Evolutionary conservation across 2,113 vertebrate genomes (phyloP), one percentile per base, ranked within the genome.

Genomic region (Meleagris gallopavo): DNA sequence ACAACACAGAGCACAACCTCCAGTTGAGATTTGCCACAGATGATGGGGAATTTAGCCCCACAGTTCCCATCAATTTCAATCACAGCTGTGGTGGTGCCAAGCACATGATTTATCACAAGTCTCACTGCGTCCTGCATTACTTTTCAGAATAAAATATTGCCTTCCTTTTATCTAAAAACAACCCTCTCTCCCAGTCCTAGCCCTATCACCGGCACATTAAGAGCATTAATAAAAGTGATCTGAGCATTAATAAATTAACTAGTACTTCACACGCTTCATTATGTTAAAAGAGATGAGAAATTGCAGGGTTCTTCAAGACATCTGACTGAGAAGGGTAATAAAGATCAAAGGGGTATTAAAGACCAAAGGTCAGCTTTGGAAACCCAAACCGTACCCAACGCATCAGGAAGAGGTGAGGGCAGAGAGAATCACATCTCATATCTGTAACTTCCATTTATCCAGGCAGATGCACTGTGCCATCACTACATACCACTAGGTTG

Each of bases 71-170:
- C 61, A 69, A 70, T 94, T 94, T 85, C 82, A 15, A 34, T 70
- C 4, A 8, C 45, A 15, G 79, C 32, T 0, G 9, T 2, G 1
- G 36, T 18, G 79, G 52, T 62, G 79, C 43, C 48, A 21, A 86
- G 85, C 55, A 4, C 19, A 6, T 48, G 90, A 96, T 95, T 93
- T 80, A 94, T 91, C 50, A 1, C 0, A 1, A 90, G 55, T 29
- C 72, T 40, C 1, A 0, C 3, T 1, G 52, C 27, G 73, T 4
- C 88, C 71, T 73, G 69, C 71, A 77, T 81, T 93, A 71, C 92
- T 75, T 74, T 86, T 46, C 88, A 52, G 70, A 18, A 52, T 55
- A 86, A 95, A 94, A 94, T 74, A 96, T 54, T 3, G 3, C 80
- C 40, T 50, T 74, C 46, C 89, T 75, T 86, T 90, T 64, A 81